A percentile compares a stretch with the other conserved stretches of the same genome.
Evolutionary conservation across 2,888 invertebrate species (phyloP).

Genomic region (Argyresthia goedartella): DNA sequence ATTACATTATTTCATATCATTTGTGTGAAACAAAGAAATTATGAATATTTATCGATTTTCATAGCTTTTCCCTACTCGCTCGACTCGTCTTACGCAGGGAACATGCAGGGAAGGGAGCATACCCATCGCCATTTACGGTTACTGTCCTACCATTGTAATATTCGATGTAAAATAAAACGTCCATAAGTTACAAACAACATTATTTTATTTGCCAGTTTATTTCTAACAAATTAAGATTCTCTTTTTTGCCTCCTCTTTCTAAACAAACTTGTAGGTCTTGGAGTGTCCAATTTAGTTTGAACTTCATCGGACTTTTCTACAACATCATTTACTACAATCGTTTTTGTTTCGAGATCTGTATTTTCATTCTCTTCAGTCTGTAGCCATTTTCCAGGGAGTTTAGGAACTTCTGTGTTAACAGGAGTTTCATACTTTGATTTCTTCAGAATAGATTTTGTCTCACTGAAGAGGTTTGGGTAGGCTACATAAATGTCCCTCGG

Average conservation of each 20-base stretch:
- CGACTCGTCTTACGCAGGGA: too few species aligned
- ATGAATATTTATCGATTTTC: too few species aligned
- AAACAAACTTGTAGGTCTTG: constrained; percentile 48
- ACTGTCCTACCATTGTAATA: too few species aligned
- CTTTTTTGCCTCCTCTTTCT: constrained; percentile 47
- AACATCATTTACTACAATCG: constrained; percentile 45
- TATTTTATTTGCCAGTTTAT: constrained; percentile 6
- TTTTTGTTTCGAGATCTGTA: constrained; percentile 14
- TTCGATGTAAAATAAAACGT: too few species aligned
- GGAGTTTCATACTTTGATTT: constrained; percentile 35
- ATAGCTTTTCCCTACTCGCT: too few species aligned
- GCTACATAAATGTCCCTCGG: constrained; percentile 57
- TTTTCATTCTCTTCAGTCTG: background rate
- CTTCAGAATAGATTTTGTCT: constrained; percentile 48
- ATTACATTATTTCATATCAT: too few species aligned
- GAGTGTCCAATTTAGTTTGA: constrained; percentile 17
- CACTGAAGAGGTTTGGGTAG: constrained; percentile 29
- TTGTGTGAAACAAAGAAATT: too few species aligned
- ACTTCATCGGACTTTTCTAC: constrained; percentile 30
- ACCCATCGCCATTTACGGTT: too few species aligned
- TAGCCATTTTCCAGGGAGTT: background rate
- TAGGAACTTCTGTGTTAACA: constrained; percentile 9
- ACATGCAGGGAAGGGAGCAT: too few species aligned
- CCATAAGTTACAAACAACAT: too few species aligned
- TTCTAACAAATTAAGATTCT: too few species aligned